Evolutionary conservation across 2,888 invertebrate genomes (phyloP), one percentile per base, ranked within the genome.

Genomic region (Blastobasis lacticolella): DNA sequence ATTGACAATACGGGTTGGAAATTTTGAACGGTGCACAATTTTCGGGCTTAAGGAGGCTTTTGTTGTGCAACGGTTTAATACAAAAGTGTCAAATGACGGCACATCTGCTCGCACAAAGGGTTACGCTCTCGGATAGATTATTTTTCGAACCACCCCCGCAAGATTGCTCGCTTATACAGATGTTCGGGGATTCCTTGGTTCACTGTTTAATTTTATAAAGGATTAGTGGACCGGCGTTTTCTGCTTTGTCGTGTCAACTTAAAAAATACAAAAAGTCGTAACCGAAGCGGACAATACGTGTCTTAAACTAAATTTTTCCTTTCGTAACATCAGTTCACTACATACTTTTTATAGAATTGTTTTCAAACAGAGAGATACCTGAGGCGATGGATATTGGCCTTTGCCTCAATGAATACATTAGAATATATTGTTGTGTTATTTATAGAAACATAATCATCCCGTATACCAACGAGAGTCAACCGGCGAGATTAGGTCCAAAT

Each of bases 1-100:
- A 67, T 71, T 73, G 74, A 78, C 78, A 80, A 87, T 88, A 84
- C 87, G 87, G 88, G 87, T 78, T 67, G 78, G 78, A 77, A 77
- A 78, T 80, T 75, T 76, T 75, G 76, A 80, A 75, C 82, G 81
- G 73, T 81, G 80, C 76, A 86, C 85, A 83, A 81, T 85, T 86
- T 87, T 86, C 82, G 85, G 82, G 78, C 79, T 82, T 80, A 86
- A 86, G 86, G 83, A 78, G 80, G 78, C 82, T 81, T 81, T 88
- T 88, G 87, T 87, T 86, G 88, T 88, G 87, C 88, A 88, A 88
- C 82, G 82, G 81, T 81, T 82, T 88, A 87, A 86, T 88, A 88
- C 88, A 88, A 86, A 88, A 88, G 88, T 88, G 88, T 88, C 87
- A 84, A 88, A 88, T 88, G 88, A 88, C 88, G 83, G 83, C 85